phyloP scores from a whole-genome alignment of 1,140 invertebrate genomes.

The Pararge aegeria region DNA sequence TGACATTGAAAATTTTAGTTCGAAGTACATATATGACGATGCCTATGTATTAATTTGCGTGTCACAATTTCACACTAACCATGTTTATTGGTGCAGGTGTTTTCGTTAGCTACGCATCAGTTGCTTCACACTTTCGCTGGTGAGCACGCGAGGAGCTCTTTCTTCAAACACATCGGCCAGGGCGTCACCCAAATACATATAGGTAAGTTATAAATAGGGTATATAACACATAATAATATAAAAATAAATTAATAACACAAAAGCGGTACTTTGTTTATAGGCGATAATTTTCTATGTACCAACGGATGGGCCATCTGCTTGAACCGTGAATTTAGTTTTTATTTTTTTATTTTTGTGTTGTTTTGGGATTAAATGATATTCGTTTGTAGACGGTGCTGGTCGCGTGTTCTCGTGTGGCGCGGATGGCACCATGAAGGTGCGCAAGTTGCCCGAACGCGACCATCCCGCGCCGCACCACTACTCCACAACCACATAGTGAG shows the following conservation, averaged over 20 bases:
- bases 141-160: slow-evolving; percentile 95
- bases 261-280: neutral
- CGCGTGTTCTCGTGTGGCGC: slow-evolving; percentile 98
- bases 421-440: slow-evolving; percentile 98
- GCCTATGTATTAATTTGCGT: no score
- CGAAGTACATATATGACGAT: no score
- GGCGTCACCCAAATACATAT: slow-evolving; percentile 97
- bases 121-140: slow-evolving; percentile 92
- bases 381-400: slow-evolving; percentile 87
- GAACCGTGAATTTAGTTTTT: no score
- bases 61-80: no score
- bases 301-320: no score
- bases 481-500: slow-evolving; percentile 20
- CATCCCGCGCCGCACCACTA: slow-evolving; percentile 36
- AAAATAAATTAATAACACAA: no score
- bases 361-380: no score
- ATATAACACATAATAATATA: no score
- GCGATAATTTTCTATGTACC: no score
- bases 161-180: slow-evolving; percentile 97
- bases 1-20: no score
- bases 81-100: slow-evolving; percentile 88
- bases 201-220: no score
- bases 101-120: slow-evolving; percentile 93
- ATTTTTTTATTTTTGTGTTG: no score
- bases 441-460: slow-evolving; percentile 90